Base-by-base conservation (phyloP, 37 sponge, comb jelly and placozoan species). In the Theonella swinhoei region DNA sequence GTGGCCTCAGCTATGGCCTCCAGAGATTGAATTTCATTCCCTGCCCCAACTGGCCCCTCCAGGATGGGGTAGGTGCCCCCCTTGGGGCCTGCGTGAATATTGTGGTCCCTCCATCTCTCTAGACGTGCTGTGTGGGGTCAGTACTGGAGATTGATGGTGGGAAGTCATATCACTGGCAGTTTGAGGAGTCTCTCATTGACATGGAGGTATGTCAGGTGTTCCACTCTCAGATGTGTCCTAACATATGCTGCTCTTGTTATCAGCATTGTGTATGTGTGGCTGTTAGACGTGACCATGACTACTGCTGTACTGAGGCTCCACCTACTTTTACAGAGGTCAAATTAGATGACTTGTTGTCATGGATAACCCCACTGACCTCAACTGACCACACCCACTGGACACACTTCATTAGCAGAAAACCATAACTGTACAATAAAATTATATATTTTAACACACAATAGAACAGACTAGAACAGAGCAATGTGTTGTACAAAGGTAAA, bases 211-310 rank as follows among this genome's bases (percentile, higher is more conserved):
- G 80, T 67, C 31, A 64, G 39, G 7, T 7, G 3, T 28, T 7
- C 39, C 3, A 25, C 0, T 38, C 42, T n/a, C n/a, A n/a, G n/a
- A n/a, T n/a, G n/a, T n/a, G n/a, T n/a, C n/a, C n/a, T n/a, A n/a
- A n/a, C n/a, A n/a, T n/a, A n/a, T n/a, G n/a, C n/a, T n/a, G n/a
- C 11, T 85, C 25, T 22, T 39, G 26, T 58, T 22, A 26, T 0
- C 75, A 91, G 90, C 94, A 93, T 62, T 93, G 91, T 73, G 91
- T 90, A 14, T 78, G 88, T 32, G 94, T 93, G 62, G 85, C 91
- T 25, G 75, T 91, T 14, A 47, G 54, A 47, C 11, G 54, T 47
- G 7, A 14, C 14, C 54, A 14, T 47, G 54, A n/a, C n/a, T n/a
- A n/a, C n/a, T n/a, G n/a, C n/a, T n/a, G 54, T 47, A 14, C 7